Base-by-base conservation (phyloP, 2,113 vertebrate genomes). In the Varanus salvator region DNA sequence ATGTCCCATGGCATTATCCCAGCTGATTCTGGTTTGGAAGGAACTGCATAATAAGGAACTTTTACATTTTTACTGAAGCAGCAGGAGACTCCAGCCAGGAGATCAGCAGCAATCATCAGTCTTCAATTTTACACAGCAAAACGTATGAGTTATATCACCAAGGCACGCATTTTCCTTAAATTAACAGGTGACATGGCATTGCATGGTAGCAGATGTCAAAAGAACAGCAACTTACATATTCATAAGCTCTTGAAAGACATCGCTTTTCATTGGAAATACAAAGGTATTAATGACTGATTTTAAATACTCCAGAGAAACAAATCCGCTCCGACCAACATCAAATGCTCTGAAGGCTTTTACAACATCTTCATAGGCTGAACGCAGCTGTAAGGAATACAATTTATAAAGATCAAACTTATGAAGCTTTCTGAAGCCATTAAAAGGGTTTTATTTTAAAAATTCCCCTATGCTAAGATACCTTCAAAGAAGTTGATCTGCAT, bases 271-370 rank as follows among this genome's bases (percentile, higher is more conserved):
- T 69, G 90, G 95, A 95, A 96, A 97, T 64, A 98, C 78, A 87
- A 97, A 98, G 87, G 94, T 97, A 95, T 96, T 97, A 89, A 98
- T 93, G 94, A 97, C 93, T 8, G 96, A 93, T 94, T 97, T 97
- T 81, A 98, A 96, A 94, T 97, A 97, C 88, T 97, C 96, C 93
- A 96, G 87, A 91, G 97, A 95, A 44, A 98, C 91, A 85, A 96
- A 96, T 92, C 96, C 97, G 72, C 93, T 92, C 87, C 17, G 44
- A 86, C 94, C 93, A 85, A 94, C 95, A 95, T 97, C 97, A 94
- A 94, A 97, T 69, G 96, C 96, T 93, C 96, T 95, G 89, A 98
- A 97, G 50, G 96, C 92, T 89, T 97, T 97, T 78, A 96, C 97
- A 19, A 91, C 74, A 60, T 93, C 93, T 71, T 94, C 87, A 48